These are phyloP conservation scores for Montipora capitata DNA, from an alignment of 92 coral and sea anemone genomes.

Conservation along the genomic window DNA sequence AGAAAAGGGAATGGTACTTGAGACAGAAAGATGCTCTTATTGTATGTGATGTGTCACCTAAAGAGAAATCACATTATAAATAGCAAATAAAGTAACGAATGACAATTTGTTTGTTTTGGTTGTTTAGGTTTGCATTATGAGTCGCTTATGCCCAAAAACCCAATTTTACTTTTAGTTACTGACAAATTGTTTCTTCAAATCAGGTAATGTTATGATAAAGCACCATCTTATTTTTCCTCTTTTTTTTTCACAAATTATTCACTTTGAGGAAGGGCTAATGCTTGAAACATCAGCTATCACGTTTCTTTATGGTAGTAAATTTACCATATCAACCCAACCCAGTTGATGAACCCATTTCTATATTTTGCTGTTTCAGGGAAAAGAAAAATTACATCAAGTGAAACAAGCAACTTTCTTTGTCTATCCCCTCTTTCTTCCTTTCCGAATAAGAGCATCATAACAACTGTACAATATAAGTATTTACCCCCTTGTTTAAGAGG, in stretches of 20 bases:
- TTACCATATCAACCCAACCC: too few species aligned
- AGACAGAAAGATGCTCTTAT: neutral
- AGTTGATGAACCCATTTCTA: neutral
- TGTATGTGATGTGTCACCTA: neutral
- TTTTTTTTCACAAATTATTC: too few species aligned
- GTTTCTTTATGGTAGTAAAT: too few species aligned
- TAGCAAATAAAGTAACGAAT: neutral
- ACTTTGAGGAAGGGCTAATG: neutral
- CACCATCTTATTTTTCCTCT: neutral
- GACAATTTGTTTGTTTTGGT: neutral
- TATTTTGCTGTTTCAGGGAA: too few species aligned
- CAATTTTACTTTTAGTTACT: neutral
- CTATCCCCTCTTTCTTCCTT: neutral
- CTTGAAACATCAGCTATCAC: neutral
- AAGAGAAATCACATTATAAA: neutral
- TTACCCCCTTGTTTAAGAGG: too few species aligned
- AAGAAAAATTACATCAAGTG: neutral
- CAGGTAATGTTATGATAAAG: neutral
- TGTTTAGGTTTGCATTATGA: neutral
- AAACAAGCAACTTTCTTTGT: neutral
- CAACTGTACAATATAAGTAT: too few species aligned
- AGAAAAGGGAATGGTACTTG: too few species aligned
- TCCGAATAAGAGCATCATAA: neutral
- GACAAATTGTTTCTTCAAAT: neutral
- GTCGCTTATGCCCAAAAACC: neutral